Evolutionary conservation across 2,113 vertebrate genomes (phyloP), one percentile per base, ranked within the genome.

Genomic region (Oenanthe oenanthe): DNA sequence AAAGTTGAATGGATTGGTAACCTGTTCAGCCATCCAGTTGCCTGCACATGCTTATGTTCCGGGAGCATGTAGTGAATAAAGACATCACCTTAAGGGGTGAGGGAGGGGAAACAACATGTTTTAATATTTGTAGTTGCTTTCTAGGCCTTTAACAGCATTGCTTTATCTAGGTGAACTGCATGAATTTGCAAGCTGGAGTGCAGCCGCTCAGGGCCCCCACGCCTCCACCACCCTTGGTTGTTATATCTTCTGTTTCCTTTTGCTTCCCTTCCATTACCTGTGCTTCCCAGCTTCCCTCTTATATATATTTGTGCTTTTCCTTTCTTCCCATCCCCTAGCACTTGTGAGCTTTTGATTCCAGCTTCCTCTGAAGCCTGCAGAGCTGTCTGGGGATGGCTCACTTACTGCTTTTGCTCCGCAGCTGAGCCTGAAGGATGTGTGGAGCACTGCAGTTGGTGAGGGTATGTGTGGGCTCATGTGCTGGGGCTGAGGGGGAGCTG

Each of bases 221-320:
- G 40, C 89, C 86, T 95, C 92, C 92, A 81, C 79, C 88, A 92
- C 0, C 0, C 34, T 88, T 31, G 42, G 11, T 92, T 12, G 2
- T 80, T 86, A 86, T 91, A 78, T 92, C 94, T 96, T 95, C 94
- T 95, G 90, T 96, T 97, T 96, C 90, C 93, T 95, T 82, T 70
- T 78, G 90, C 88, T 93, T 96, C 94, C 90, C 92, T 93, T 94
- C 92, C 88, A 90, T 96, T 97, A 92, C 94, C 83, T 34, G 47
- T 68, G 67, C 85, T 80, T 94, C 82, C 75, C 75, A 88, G 75
- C 85, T 93, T 96, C 88, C 93, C 82, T 72, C 90, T 76, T 62
- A n/a, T 1, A 28, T 10, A 1, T 40, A n/a, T 54, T 77, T 48
- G n/a, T 74, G 68, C 61, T n/a, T 88, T 86, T 58, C 47, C 13